Evolutionary conservation across 2,797 vertebrate species (phyloP), one percentile per base, ranked within the genome.

Genomic region (Rousettus madagascariensis): DNA sequence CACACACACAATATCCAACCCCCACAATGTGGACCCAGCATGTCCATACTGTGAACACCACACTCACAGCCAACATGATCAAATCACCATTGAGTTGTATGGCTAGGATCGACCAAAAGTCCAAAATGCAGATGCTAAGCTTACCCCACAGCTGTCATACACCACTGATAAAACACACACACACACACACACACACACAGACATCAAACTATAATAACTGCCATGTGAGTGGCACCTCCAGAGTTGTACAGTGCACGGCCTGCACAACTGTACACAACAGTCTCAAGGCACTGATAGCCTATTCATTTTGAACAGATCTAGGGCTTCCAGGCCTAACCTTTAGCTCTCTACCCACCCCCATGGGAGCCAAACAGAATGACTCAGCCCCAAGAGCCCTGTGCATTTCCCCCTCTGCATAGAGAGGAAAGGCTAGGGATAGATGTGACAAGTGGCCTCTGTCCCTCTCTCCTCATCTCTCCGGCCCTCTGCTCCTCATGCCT

Each of bases 1-100:
- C 12, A 36, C 16, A 5, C 13, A 22, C 24, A 19, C 13, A 28
- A 5, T 8, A 15, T 2, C 17, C 61, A 43, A 1, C 30, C 69
- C 53, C 43, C 83, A 55, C 11, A 20, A 1, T 0, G 0, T 26
- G 49, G 61, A 15, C 16, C 16, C 33, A 5, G 15, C 2, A 0
- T 30, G 57, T 55, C 49, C 26, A 6, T 5, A 9, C n/a, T 43
- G 17, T 2, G 2, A 30, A 38, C 6, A 17, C 57, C 7, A 8
- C 7, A 1, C 8, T 17, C 80, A 53, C 15, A 41, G 74, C 66
- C 26, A 11, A n/a, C 1, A 1, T 28, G 30, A 11, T 36, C n/a
- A 11, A 43, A 24, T 63, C 26, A 11, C 16, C 13, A 3, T 6
- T 19, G 17, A 80, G 7, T 53, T 65, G 1, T 33, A 4, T 2